Evolutionary conservation across 2,888 invertebrate species (phyloP).

Genomic region (Podotricha telesiphe): DNA sequence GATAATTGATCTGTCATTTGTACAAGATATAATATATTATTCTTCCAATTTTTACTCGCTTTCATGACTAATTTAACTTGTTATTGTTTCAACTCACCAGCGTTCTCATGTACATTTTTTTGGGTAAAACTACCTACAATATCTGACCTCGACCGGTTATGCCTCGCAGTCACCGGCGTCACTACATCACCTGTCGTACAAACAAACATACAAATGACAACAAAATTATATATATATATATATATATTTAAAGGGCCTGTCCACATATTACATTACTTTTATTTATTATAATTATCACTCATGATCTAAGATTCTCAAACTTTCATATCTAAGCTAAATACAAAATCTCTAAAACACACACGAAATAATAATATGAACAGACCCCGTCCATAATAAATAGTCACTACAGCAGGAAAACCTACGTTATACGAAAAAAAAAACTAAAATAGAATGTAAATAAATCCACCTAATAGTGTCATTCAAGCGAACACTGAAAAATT

Average conservation of each 20-base stretch:
- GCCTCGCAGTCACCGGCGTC: slow-evolving; percentile 63
- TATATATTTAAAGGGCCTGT: slow-evolving; percentile 7
- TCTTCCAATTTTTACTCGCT: background rate
- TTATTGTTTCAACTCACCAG: slow-evolving; percentile 57
- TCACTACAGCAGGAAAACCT: slow-evolving; percentile 16
- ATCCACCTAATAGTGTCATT: slow-evolving; percentile 19
- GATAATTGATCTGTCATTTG: too few relatives aligned
- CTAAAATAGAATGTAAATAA: background rate
- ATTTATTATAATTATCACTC: background rate
- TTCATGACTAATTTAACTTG: background rate
- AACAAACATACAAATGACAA: slow-evolving; percentile 18
- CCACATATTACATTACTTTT: background rate
- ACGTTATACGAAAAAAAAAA: background rate
- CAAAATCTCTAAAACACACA: slow-evolving; percentile 9
- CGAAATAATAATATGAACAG: slow-evolving; percentile 19
- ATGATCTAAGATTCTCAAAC: background rate
- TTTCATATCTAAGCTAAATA: background rate
- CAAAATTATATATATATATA: background rate
- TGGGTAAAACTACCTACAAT: slow-evolving; percentile 75
- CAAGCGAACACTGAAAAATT: slow-evolving; percentile 18
- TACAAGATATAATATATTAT: too few relatives aligned
- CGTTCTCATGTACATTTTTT: slow-evolving; percentile 71
- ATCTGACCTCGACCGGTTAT: slow-evolving; percentile 76
- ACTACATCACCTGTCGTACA: slow-evolving; percentile 62
- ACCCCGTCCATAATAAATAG: background rate